phyloP scores from a whole-genome alignment of 2,797 vertebrate genomes.

The Dendrocincla tyrannina region DNA sequence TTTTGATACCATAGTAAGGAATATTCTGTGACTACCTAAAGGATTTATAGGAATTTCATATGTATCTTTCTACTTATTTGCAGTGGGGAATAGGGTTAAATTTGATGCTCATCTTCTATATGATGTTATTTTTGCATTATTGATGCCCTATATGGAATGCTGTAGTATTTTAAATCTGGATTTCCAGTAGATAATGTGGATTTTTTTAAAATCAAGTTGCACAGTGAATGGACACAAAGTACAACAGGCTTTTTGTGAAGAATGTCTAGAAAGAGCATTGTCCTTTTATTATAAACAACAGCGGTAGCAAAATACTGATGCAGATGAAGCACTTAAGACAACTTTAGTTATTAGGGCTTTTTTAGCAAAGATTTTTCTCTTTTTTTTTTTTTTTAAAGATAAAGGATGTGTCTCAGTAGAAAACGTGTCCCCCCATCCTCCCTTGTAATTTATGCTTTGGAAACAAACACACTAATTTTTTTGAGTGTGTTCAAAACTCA shows the following conservation, averaged over 20 bases:
- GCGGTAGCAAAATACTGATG: not conserved
- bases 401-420: not conserved
- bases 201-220: not conserved
- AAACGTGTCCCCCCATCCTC: rapidly evolving
- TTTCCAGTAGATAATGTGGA: not conserved
- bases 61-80: not conserved
- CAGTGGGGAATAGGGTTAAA: not conserved
- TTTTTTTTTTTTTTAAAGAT: not conserved
- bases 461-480: not conserved
- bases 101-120: not conserved
- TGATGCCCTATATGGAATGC: not conserved
- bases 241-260: not conserved
- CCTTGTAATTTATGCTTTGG: not conserved
- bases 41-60: not conserved
- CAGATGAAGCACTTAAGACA: not conserved
- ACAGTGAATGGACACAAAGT: not conserved
- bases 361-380: not conserved
- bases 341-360: not conserved
- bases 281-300: not conserved
- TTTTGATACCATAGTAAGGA: not conserved
- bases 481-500: not conserved
- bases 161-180: not conserved
- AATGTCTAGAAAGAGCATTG: not conserved
- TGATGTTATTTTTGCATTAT: not conserved
- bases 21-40: not conserved